Evolutionary conservation across 1,140 invertebrate genomes (phyloP).

Genomic region (Heliothis subflexa): DNA sequence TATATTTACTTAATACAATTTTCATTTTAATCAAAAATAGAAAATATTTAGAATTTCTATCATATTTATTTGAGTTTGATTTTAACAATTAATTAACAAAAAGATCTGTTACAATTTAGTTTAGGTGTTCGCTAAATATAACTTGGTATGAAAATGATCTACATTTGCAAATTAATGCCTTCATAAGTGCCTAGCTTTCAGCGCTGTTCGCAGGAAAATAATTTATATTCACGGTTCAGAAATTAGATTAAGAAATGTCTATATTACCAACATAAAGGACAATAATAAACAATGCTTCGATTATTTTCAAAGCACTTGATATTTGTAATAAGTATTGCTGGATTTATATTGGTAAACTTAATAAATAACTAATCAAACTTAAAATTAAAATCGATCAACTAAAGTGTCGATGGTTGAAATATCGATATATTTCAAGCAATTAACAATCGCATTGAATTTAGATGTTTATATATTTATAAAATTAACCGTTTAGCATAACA

Average conservation of each 20-base stretch:
- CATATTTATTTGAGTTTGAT: slow-evolving; percentile 20
- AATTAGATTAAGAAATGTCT: slow-evolving; percentile 22
- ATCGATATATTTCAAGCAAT: slow-evolving; percentile 32
- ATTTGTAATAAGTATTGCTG: neutral
- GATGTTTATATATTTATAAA: slow-evolving; percentile 46
- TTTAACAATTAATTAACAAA: slow-evolving; percentile 23
- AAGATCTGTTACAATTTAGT: slow-evolving; percentile 42
- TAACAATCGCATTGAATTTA: slow-evolving; percentile 3
- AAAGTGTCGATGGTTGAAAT: neutral
- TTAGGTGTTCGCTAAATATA: slow-evolving; percentile 26
- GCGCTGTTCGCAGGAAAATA: neutral
- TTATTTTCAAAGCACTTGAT: neutral
- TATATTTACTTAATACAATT: slow-evolving; percentile 2
- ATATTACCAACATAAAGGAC: slow-evolving; percentile 5
- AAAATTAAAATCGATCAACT: neutral
- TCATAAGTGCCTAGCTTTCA: slow-evolving; percentile 24
- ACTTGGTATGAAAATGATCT: slow-evolving; percentile 26
- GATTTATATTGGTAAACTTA: slow-evolving; percentile 6
- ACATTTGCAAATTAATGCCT: slow-evolving; percentile 16
- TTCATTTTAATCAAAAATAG: neutral
- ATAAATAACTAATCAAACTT: too few species aligned
- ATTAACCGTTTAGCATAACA: slow-evolving; percentile 39
- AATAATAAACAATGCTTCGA: slow-evolving; percentile 27
- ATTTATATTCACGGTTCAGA: slow-evolving; percentile 12
- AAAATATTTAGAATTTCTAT: slow-evolving; percentile 9